Conservation (phyloP, 2,113 vertebrate genomes). For the Upupa epops region DNA sequence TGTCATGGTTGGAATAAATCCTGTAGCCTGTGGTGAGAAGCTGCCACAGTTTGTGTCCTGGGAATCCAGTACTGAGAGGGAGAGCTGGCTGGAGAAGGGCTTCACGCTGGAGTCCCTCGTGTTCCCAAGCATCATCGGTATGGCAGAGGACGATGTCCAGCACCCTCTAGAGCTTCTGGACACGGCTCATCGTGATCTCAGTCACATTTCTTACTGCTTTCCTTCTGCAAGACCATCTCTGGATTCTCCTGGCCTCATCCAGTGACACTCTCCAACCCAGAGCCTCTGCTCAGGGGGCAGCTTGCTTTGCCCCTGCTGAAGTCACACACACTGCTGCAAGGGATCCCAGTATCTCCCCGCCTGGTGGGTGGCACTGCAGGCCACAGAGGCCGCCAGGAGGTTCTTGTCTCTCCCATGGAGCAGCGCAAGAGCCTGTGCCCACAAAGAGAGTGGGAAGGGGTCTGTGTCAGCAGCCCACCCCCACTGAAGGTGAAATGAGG, state of each 20-base stretch:
- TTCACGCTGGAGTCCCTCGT: background rate
- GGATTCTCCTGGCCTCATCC: background rate
- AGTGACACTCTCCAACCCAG: rapidly evolving
- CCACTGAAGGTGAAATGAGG: rapidly evolving
- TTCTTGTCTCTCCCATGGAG: background rate
- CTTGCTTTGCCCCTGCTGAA: background rate
- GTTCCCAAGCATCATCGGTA: background rate
- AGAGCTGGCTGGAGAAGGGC: background rate
- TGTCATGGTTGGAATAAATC: background rate
- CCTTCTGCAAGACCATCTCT: background rate
- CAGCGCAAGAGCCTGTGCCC: background rate
- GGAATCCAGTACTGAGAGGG: background rate
- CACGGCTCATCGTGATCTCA: background rate
- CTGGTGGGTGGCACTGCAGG: background rate
- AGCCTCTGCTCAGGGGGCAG: rapidly evolving
- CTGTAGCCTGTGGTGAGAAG: background rate
- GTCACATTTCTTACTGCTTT: background rate
- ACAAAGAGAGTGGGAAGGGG: background rate
- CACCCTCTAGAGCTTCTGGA: background rate
- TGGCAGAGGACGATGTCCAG: background rate
- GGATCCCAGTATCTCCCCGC: background rate
- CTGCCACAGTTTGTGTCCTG: background rate
- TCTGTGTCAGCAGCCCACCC: background rate
- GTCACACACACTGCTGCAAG: rapidly evolving
- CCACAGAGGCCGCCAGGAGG: rapidly evolving